These are phyloP conservation scores for Dascyllus trimaculatus DNA, from an alignment of 2,113 vertebrate genomes.

Conservation along the genomic window DNA sequence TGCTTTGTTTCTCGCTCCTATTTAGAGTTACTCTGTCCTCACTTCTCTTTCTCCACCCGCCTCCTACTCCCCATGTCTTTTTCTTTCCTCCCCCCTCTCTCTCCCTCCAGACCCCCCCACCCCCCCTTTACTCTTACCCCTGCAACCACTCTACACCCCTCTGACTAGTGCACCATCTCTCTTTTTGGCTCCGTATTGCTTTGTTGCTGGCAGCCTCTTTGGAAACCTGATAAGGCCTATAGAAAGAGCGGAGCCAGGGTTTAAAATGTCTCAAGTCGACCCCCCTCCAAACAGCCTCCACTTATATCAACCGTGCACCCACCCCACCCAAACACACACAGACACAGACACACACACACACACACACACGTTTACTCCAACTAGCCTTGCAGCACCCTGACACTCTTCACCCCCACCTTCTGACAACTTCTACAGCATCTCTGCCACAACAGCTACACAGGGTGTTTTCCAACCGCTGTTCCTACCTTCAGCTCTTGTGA, in stretches of 20 bases:
- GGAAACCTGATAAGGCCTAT: slow-evolving; percentile 74
- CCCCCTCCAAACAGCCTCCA: slow-evolving; percentile 46
- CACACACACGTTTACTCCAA: slow-evolving; percentile 30
- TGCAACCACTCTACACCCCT: slow-evolving; percentile 43
- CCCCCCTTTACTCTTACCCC: slow-evolving; percentile 28
- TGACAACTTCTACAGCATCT: slow-evolving; percentile 29
- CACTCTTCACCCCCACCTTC: slow-evolving; percentile 5
- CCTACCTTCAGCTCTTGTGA: background rate
- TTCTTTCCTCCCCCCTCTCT: background rate
- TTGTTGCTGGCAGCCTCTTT: slow-evolving; percentile 73
- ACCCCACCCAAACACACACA: slow-evolving; percentile 43
- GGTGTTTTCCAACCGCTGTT: background rate
- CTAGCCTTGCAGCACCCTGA: slow-evolving; percentile 26
- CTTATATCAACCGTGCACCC: slow-evolving; percentile 47
- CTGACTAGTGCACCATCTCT: slow-evolving; percentile 44
- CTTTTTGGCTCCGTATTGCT: slow-evolving; percentile 64
- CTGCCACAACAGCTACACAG: background rate
- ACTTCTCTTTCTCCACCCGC: slow-evolving; percentile 11
- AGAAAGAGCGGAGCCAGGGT: slow-evolving; percentile 63
- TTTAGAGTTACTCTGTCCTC: background rate
- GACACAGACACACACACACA: slow-evolving; percentile 46
- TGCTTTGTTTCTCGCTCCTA: background rate
- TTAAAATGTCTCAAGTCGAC: slow-evolving; percentile 70
- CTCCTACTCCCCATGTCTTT: background rate
- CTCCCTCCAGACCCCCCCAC: slow-evolving; percentile 29